Conservation (phyloP, 2,797 vertebrate species). For the Ctenopoma kingsleyae region DNA sequence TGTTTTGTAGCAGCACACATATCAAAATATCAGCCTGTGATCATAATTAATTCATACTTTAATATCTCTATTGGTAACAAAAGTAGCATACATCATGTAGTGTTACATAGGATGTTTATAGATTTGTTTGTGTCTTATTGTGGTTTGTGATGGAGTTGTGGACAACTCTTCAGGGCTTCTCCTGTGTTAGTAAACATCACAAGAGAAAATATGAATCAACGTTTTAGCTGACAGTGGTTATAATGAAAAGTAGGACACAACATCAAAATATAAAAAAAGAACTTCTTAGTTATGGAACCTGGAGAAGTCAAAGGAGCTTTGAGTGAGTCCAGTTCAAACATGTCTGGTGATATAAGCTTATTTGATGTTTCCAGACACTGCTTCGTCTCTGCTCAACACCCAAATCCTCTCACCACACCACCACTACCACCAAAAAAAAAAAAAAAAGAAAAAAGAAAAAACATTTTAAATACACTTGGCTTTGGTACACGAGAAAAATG, state of each 20-base stretch:
- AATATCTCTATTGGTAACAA: neutral
- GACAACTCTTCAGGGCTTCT: conserved; percentile 27
- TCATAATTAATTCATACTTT: neutral
- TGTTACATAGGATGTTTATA: neutral
- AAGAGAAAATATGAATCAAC: conserved; percentile 37
- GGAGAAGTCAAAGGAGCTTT: conserved; percentile 1
- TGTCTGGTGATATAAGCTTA: conserved; percentile 30
- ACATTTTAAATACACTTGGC: conserved; percentile 45
- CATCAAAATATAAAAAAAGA: neutral
- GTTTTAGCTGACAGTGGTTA: conserved; percentile 16
- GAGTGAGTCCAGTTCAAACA: conserved; percentile 30
- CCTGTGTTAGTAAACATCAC: conserved; percentile 21
- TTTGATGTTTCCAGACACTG: conserved; percentile 42
- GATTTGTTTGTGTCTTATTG: conserved; percentile 17
- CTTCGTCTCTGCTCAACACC: conserved; percentile 37
- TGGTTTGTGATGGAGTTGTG: conserved; percentile 31
- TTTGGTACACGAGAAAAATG: conserved; percentile 53
- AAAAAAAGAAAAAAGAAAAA: neutral
- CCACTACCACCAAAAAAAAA: neutral
- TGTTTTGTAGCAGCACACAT: neutral
- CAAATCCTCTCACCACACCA: conserved; percentile 3
- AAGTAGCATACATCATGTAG: neutral
- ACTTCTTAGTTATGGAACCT: neutral
- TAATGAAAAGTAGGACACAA: conserved; percentile 3
- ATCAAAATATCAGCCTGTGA: neutral